These are phyloP conservation scores for Phoenoteleia sp. DNA, from an alignment of 2,888 invertebrate genomes.

Conservation along the genomic window DNA sequence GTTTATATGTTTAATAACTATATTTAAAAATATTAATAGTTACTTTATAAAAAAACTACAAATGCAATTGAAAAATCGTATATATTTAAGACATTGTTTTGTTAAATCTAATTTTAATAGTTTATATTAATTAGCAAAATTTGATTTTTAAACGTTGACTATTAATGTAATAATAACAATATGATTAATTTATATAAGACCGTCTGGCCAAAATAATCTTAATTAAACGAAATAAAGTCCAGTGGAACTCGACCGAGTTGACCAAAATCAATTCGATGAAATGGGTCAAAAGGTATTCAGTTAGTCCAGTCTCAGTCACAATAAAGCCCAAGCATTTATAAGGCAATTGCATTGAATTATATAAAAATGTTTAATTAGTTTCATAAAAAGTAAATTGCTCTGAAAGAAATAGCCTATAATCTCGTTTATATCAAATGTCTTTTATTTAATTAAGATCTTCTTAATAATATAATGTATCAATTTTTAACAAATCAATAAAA, in stretches of 20 bases:
- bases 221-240: neutral
- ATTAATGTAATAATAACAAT: too few relatives aligned
- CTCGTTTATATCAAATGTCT: slow-evolving; percentile 4
- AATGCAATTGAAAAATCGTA: too few relatives aligned
- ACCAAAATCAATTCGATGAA: slow-evolving; percentile 17
- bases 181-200: neutral
- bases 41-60: too few relatives aligned
- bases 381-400: neutral
- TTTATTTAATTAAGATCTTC: too few relatives aligned
- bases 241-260: neutral
- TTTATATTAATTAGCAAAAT: too few relatives aligned
- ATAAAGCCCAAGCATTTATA: neutral
- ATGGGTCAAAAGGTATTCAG: neutral
- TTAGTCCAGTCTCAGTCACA: neutral
- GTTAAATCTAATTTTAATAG: too few relatives aligned
- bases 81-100: too few relatives aligned
- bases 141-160: too few relatives aligned
- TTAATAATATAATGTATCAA: too few relatives aligned
- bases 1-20: too few relatives aligned
- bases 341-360: slow-evolving; percentile 20
- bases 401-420: slow-evolving; percentile 15
- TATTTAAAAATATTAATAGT: too few relatives aligned
- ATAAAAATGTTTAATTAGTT: slow-evolving; percentile 26
- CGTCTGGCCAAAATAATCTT: neutral
- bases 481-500: too few relatives aligned